Evolutionary conservation across 2,888 invertebrate species (phyloP), one percentile per base, ranked within the genome.

Genomic region (Hanleya hanleyi): DNA sequence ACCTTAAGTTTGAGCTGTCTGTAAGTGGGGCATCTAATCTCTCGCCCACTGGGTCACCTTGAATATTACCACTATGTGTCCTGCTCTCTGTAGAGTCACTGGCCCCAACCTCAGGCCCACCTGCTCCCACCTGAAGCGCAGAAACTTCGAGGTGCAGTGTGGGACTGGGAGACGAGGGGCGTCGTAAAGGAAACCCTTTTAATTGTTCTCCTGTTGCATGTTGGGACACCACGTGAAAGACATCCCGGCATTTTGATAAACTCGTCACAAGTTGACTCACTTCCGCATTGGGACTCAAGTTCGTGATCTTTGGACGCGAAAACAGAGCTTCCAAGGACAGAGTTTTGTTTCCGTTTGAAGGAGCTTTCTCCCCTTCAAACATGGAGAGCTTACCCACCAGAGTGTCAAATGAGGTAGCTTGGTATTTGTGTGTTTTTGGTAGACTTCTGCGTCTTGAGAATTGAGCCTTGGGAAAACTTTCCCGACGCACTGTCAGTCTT

Each of bases 381-480:
- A 75, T 67, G 57, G 78, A 70, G 26, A 74, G 41, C 47, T 76
- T 75, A 26, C 71, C 72, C 32, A 73, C 36, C n/a, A 75, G 70
- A 35, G 67, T 72, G 15, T 79, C 75, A 36, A 74, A 66, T 51
- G 80, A 79, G 65, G 77, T 76, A 70, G 81, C 72, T 64, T 79
- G 77, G 66, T 76, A 78, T 57, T 81, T 71, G 38, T 71, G 74
- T 15, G 79, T 77, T 1, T 77, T 77, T 3, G 83, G 83, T 26
- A 83, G 67, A 67, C 83, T 81, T 62, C 81, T 75, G 32, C 82
- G 75, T 1, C 83, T 77, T 38, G 72, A 66, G 50, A 77, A 77
- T n/a, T 76, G 75, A 12, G 69, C 90, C n/a, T 86, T 88, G 0
- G 93, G 93, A 62, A 93, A 87, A 83, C 93, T 93, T 83, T 94